These are phyloP conservation scores for Paelopatides confundens DNA, from an alignment of 53 echinoderm and acorn worm genomes.

Conservation along the genomic window DNA sequence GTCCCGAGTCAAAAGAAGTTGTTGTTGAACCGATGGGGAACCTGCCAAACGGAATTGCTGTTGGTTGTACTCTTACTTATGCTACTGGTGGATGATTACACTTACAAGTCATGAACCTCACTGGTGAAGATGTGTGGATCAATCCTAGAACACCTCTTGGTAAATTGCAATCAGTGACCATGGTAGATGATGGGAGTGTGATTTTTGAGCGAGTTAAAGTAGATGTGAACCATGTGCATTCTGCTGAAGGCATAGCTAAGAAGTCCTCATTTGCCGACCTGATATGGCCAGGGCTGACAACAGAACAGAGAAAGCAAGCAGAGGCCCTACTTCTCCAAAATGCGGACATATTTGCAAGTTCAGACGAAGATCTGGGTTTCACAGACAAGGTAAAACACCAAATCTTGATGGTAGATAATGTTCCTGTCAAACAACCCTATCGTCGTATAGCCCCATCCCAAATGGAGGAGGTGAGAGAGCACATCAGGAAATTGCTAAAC, in stretches of 20 bases:
- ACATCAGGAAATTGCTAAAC: not conserved
- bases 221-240: too few relatives aligned
- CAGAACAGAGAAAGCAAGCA: not conserved
- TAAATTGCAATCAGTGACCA: not conserved
- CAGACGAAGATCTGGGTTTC: not conserved
- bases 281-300: not conserved
- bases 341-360: not conserved
- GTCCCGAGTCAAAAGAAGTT: not conserved
- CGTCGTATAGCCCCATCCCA: not conserved
- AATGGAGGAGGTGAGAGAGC: conserved; percentile 18
- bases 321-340: not conserved
- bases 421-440: not conserved
- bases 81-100: not conserved
- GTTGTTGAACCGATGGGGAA: not conserved
- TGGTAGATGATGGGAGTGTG: conserved; percentile 24
- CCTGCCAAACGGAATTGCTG: not conserved
- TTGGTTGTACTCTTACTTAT: not conserved
- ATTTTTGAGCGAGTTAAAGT: not conserved
- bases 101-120: conserved; percentile 5
- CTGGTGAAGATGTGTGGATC: conserved; percentile 21
- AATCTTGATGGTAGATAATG: not conserved
- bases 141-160: conserved; percentile 39
- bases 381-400: not conserved
- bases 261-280: too few relatives aligned
- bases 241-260: too few relatives aligned